Base-by-base conservation (phyloP, 2,888 invertebrate species). In the Campaea margaritaria region DNA sequence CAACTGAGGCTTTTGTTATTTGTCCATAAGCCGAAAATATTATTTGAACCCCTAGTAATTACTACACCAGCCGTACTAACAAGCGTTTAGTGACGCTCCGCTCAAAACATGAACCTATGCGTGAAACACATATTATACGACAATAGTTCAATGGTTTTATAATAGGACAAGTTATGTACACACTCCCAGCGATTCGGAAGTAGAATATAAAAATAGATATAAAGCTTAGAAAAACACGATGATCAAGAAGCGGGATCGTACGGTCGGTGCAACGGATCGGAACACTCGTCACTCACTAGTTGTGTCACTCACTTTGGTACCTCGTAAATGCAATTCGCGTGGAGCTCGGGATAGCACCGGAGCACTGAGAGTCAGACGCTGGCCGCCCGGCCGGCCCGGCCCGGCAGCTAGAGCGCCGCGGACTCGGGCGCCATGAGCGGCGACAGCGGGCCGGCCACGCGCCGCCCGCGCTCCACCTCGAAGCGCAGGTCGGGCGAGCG, bases 391-490 rank as follows among this genome's bases (percentile, higher is more conserved):
- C 81, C 85, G 79, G 86, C 84, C 54, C 79, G 53, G 70, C 83
- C 34, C 82, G 82, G 78, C 74, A 81, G 93, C 93, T 95, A 95
- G 93, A 96, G 95, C 74, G 95, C 95, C 67, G 96, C 95, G 11
- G 96, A 95, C 85, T 95, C 95, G 62, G 95, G 94, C 83, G 95
- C 96, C 93, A 96, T 96, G 74, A 96, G 93, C 63, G 96, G 96
- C 72, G 96, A 96, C 83, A 96, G 91, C 28, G 96, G 95, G 73
- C 96, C 96, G 47, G 96, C 94, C 75, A 96, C 95, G 76, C 96
- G 95, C 77, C 95, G 95, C 58, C 96, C 96, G 73, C 95, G 94
- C 90, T 97, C 96, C 81, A 96, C 93, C 87, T 97, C 97, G 83
- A 96, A 96, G 80, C 96, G 96, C 76, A 96, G 94, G 83, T 97